Percentiles rank a stretch among this genome's conserved stretches.
phyloP scores from a whole-genome alignment of 2,888 invertebrate genomes.

The Metacarcinus magister region DNA sequence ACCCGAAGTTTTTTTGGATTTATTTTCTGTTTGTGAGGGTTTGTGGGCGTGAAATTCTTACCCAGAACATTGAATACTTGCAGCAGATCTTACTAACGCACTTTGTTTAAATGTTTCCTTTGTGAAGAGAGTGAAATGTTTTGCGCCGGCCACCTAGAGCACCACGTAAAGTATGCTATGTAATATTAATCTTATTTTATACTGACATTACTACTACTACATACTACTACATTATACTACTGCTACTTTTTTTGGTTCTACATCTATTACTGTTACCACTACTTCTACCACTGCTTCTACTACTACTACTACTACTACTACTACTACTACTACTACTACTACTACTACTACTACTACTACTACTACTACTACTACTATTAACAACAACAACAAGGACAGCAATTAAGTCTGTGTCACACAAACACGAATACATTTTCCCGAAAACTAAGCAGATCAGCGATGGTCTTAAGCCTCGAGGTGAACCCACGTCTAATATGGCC shows the following conservation, averaged over 20 bases:
- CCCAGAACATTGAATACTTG: neutral
- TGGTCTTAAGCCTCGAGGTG: neutral
- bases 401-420: slow-evolving; percentile 26
- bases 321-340: neutral
- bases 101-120: too few relatives aligned
- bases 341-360: neutral
- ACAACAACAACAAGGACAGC: neutral
- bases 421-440: slow-evolving; percentile 7
- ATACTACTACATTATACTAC: neutral
- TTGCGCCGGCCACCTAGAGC: too few relatives aligned
- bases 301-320: neutral
- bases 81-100: too few relatives aligned
- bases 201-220: neutral
- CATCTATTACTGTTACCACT: neutral
- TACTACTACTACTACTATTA: neutral
- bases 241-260: neutral
- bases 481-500: neutral
- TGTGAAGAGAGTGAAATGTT: too few relatives aligned
- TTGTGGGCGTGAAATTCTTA: neutral
- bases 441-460: neutral
- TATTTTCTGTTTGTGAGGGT: neutral
- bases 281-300: neutral
- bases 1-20: neutral
- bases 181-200: too few relatives aligned
- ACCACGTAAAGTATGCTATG: too few relatives aligned